Percentiles rank a stretch among this genome's conserved stretches.
Conservation (phyloP, 2,888 invertebrate species). For the Chironomus riparius region DNA sequence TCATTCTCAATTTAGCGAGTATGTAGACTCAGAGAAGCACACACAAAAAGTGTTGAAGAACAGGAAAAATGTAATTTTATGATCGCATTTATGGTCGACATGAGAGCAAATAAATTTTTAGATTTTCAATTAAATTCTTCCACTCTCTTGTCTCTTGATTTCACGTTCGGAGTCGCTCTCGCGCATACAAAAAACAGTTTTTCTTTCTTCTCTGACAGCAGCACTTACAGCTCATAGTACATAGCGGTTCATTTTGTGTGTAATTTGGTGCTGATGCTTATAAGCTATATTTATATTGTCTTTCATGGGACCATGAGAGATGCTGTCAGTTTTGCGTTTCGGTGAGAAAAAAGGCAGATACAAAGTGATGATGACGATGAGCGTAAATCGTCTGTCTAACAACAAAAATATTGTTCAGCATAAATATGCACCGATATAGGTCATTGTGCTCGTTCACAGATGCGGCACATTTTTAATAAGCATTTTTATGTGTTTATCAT, state of each 20-base stretch:
- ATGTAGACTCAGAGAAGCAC: background rate
- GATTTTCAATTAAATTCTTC: conserved; percentile 25
- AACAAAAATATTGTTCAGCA: background rate
- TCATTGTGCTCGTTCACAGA: background rate
- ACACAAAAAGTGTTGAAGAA: background rate
- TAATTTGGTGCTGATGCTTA: too few species aligned
- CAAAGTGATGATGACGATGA: background rate
- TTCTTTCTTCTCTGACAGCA: too few species aligned
- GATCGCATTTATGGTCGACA: conserved; percentile 1
- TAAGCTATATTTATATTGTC: too few species aligned
- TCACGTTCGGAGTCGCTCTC: background rate
- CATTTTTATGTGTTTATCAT: background rate
- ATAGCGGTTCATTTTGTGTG: background rate
- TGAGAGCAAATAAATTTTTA: conserved; percentile 23
- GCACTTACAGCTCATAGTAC: background rate
- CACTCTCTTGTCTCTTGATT: background rate
- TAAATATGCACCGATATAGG: background rate
- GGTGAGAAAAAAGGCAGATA: background rate
- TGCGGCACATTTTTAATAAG: background rate
- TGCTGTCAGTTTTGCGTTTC: background rate
- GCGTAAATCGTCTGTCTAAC: background rate
- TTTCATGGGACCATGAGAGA: too few species aligned
- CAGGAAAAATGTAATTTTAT: conserved; percentile 12
- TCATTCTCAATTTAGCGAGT: background rate
- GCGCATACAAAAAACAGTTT: background rate